A percentile compares a stretch with the other conserved stretches of the same genome.
Conservation (phyloP, 2,888 invertebrate species). For the Caenorhabditis doughertyi region DNA sequence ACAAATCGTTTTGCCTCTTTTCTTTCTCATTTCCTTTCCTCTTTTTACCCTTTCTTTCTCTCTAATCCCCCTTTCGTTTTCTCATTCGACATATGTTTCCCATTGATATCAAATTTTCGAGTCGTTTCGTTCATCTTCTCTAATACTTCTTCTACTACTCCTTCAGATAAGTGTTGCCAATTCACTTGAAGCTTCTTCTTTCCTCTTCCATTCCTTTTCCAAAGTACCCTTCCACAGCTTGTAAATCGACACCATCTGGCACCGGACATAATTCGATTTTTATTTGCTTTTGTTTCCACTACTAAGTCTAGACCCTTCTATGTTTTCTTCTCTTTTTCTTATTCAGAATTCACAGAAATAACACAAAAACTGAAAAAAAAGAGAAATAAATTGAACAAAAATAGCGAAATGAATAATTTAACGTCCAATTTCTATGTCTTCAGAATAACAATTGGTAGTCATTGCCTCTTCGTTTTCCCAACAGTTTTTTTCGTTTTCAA, state of each 20-base stretch:
- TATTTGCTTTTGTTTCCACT: conserved; percentile 52
- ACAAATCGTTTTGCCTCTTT: conserved; percentile 22
- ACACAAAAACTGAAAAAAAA: too few species aligned
- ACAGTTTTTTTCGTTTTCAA: background rate
- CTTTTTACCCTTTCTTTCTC: background rate
- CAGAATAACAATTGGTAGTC: conserved; percentile 39
- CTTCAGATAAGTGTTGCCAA: conserved; percentile 60
- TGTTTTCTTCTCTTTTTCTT: background rate
- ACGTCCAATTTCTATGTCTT: conserved; percentile 15
- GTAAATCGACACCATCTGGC: conserved; percentile 64
- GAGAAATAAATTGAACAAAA: conserved; percentile 9
- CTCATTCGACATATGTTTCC: conserved; percentile 57
- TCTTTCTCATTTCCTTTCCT: conserved; percentile 11
- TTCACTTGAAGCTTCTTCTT: conserved; percentile 48
- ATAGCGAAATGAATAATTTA: conserved; percentile 32
- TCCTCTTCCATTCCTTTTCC: conserved; percentile 7
- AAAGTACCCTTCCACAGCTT: conserved; percentile 38
- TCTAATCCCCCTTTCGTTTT: conserved; percentile 40
- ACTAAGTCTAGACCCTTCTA: background rate
- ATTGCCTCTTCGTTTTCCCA: conserved; percentile 3
- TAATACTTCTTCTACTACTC: conserved; percentile 13
- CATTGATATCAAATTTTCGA: conserved; percentile 64
- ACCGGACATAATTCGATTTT: conserved; percentile 57
- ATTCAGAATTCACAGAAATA: conserved; percentile 12
- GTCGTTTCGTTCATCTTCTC: conserved; percentile 30